Evolutionary conservation across 2,113 vertebrate genomes (phyloP).

Genomic region (Camelus bactrianus): DNA sequence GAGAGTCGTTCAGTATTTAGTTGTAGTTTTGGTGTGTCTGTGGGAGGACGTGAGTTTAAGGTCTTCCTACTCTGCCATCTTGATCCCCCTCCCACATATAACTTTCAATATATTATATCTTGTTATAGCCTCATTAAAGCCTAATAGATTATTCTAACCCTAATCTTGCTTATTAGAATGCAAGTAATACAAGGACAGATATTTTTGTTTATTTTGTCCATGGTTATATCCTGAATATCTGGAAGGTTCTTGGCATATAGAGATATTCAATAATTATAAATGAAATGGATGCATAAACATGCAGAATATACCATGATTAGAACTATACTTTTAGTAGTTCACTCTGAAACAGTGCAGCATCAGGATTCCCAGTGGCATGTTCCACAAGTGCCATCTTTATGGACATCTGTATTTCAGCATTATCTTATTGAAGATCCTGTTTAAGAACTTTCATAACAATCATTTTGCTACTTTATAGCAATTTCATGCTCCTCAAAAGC

Average conservation of each 20-base stretch:
- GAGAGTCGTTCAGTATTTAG: no score
- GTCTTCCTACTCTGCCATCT: no score
- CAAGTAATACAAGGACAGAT: not conserved
- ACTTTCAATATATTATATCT: not conserved
- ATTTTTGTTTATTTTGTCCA: not conserved
- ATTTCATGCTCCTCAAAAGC: not conserved
- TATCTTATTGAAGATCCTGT: not conserved
- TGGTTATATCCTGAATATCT: not conserved
- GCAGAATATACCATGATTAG: not conserved
- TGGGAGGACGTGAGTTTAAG: no score
- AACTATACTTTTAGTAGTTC: not conserved
- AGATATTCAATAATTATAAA: not conserved
- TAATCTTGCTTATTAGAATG: not conserved
- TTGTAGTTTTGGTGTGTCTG: no score
- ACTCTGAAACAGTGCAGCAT: not conserved
- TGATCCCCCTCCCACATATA: not conserved
- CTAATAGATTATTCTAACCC: not conserved
- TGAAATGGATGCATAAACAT: not conserved
- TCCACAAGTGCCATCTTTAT: not conserved
- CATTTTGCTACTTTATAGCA: not conserved
- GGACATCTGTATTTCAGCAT: not conserved
- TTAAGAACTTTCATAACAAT: not conserved
- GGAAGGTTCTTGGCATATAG: not conserved
- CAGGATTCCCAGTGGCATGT: not conserved
- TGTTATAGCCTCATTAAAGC: not conserved